phyloP scores from a whole-genome alignment of 2,888 invertebrate genomes.

The Ophion slaviceki region DNA sequence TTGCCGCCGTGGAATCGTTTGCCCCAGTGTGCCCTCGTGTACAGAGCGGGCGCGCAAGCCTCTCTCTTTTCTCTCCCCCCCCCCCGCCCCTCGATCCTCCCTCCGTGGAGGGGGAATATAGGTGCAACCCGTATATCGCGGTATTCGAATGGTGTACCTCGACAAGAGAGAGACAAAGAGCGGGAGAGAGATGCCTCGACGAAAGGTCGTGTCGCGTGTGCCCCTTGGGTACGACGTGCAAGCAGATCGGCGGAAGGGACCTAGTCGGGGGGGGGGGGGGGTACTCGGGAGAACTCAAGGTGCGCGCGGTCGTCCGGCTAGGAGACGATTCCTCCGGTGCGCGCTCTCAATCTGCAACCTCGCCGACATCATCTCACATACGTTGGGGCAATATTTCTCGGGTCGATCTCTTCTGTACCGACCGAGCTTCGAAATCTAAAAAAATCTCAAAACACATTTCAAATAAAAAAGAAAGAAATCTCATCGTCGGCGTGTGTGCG shows the following conservation, averaged over 20 bases:
- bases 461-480: too few species aligned
- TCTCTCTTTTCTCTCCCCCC: slow-evolving; percentile 5
- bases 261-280: background rate
- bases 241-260: background rate
- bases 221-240: slow-evolving; percentile 11
- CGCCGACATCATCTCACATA: slow-evolving; percentile 5
- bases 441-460: too few species aligned
- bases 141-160: slow-evolving; percentile 9
- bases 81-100: background rate
- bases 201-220: slow-evolving; percentile 63
- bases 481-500: too few species aligned
- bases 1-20: slow-evolving; percentile 31
- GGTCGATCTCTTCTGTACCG: too few species aligned
- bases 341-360: background rate
- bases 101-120: background rate
- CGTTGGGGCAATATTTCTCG: too few species aligned
- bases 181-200: slow-evolving; percentile 41
- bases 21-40: slow-evolving; percentile 3
- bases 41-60: background rate
- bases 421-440: too few species aligned
- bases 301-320: slow-evolving; percentile 29
- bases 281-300: slow-evolving; percentile 47
- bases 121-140: slow-evolving; percentile 51
- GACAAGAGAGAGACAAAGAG: background rate
- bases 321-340: slow-evolving; percentile 6